A percentile compares a stretch with the other conserved stretches of the same genome.
Conservation (phyloP, 2,113 vertebrate genomes). For the Melozone crissalis region DNA sequence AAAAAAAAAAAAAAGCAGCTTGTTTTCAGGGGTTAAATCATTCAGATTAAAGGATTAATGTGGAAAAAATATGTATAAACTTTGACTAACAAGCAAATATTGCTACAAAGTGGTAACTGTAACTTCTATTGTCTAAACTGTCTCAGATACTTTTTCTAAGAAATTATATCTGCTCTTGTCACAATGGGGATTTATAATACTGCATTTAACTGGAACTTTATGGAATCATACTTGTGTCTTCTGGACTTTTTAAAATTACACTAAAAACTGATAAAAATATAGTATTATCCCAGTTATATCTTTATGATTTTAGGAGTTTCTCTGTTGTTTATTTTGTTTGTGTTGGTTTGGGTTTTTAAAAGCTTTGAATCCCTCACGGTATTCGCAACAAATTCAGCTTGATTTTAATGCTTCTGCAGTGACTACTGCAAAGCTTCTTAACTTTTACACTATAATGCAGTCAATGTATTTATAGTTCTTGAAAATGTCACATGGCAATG, state of each 20-base stretch:
- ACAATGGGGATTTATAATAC: slow-evolving; percentile 39
- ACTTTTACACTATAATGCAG: slow-evolving; percentile 52
- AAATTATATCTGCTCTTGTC: slow-evolving; percentile 41
- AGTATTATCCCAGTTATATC: background rate
- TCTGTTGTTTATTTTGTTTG: background rate
- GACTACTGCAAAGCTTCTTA: slow-evolving; percentile 55
- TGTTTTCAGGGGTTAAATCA: slow-evolving; percentile 28
- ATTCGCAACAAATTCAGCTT: background rate
- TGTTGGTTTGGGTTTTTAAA: background rate
- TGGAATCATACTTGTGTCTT: background rate
- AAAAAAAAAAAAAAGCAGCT: background rate
- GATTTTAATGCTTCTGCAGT: slow-evolving; percentile 45
- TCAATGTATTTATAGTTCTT: slow-evolving; percentile 61
- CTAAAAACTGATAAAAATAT: background rate
- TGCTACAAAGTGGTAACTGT: slow-evolving; percentile 27
- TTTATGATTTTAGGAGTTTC: background rate
- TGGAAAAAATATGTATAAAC: slow-evolving; percentile 41
- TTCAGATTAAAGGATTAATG: slow-evolving; percentile 56
- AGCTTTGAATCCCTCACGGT: background rate
- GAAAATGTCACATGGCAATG: slow-evolving; percentile 42
- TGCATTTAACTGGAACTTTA: slow-evolving; percentile 45
- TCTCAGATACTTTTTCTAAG: slow-evolving; percentile 46
- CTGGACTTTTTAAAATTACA: background rate
- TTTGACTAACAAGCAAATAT: slow-evolving; percentile 58
- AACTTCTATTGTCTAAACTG: slow-evolving; percentile 46